Percentiles rank a stretch among this genome's conserved stretches.
phyloP scores from a whole-genome alignment of 2,888 invertebrate species.

The Netelia melanura region DNA sequence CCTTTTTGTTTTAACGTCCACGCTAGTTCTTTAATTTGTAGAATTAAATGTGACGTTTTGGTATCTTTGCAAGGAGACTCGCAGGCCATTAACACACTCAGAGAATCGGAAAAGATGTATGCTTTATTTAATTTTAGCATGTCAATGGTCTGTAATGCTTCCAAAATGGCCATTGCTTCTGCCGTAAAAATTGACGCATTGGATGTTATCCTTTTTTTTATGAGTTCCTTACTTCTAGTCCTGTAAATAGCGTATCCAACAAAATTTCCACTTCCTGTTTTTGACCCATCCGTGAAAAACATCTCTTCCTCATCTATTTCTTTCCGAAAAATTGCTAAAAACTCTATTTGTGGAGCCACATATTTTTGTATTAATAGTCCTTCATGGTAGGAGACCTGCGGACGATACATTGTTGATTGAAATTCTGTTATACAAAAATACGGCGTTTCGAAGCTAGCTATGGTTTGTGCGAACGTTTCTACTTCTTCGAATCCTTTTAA shows the following conservation, averaged over 20 bases:
- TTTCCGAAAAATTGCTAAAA: conserved; percentile 1
- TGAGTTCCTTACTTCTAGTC: neutral
- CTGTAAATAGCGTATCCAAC: conserved; percentile 40
- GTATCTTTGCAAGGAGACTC: neutral
- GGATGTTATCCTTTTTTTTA: conserved; percentile 2
- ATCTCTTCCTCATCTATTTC: neutral
- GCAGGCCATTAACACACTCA: conserved; percentile 34
- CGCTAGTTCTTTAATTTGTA: conserved; percentile 35
- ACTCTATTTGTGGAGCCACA: neutral
- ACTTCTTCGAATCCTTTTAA: conserved; percentile 13
- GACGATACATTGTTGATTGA: neutral
- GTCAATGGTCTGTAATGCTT: conserved; percentile 19
- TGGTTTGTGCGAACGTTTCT: neutral
- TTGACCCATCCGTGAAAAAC: conserved; percentile 51
- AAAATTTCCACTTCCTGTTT: neutral
- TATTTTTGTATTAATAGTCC: neutral
- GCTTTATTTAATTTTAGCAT: conserved; percentile 4
- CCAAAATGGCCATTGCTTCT: conserved; percentile 44
- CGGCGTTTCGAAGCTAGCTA: neutral
- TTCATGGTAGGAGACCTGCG: conserved; percentile 4
- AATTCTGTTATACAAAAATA: conserved; percentile 22
- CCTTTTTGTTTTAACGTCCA: neutral
- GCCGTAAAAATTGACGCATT: conserved; percentile 48
- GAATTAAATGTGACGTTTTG: conserved; percentile 21
- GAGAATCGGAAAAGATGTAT: conserved; percentile 54